Evolutionary conservation across 2,888 invertebrate species (phyloP), one percentile per base, ranked within the genome.

Genomic region (Luperina nickerlii): DNA sequence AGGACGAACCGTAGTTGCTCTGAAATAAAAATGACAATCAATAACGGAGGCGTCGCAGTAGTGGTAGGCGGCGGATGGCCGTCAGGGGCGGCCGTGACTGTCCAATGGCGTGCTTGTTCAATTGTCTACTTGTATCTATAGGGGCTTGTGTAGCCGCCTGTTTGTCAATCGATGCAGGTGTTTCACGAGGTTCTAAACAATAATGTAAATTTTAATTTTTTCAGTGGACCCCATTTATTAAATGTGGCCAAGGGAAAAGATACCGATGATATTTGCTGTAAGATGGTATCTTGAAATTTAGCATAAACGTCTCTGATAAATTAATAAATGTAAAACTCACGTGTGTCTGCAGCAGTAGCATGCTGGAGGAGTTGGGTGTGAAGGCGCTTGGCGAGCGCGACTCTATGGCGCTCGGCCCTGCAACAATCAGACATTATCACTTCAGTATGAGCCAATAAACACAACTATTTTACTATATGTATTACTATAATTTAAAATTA

Each of bases 301-400:
- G 8, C 20, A 70, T 45, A 42, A 45, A 54, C 1, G 2, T 51
- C 1, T 51, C 2, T 18, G 7, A 70, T 42, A 6, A 54, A 57
- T 63, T 9, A 51, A 63, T 42, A 63, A 60, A 73, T 24, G 66
- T 62, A 75, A 66, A 87, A 96, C 97, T 97, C 95, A 98, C 98
- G 98, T 98, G 98, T 97, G 98, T 98, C 97, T 98, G 98, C 97
- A 99, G 98, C 96, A 99, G 98, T 97, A 99, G 98, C 98, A 99
- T 99, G 97, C 98, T 98, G 98, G 98, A 97, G 94, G 97, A 97
- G 94, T 97, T 97, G 92, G 97, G 95, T 93, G 97, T 91, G 90
- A 95, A 96, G 91, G 97, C 95, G 97, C 97, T 95, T 97, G 97
- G 97, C 95, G 96, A 96, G 96, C 97, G 97, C 96, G 96, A 95